Conservation (phyloP, 2,113 vertebrate species). For the Toxotes chatareus region DNA sequence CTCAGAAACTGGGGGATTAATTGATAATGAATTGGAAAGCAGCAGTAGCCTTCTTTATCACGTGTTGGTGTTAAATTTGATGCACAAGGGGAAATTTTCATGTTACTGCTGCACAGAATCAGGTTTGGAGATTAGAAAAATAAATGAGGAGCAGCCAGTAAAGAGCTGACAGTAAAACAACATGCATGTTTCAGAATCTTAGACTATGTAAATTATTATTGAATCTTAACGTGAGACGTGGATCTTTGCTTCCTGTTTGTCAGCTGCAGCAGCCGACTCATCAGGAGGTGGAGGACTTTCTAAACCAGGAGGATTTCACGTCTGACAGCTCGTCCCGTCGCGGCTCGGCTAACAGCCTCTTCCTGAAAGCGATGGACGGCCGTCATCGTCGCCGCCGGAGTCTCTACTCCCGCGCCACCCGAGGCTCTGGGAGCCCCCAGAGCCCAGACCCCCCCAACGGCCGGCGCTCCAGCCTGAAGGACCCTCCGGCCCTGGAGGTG, state of each 20-base stretch:
- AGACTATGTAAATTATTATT: too few relatives aligned
- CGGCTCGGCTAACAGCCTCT: conserved; percentile 70
- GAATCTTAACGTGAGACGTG: neutral
- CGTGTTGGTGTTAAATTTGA: too few relatives aligned
- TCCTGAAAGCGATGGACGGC: conserved; percentile 80
- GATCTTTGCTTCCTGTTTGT: neutral
- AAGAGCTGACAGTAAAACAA: too few relatives aligned
- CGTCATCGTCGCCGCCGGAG: conserved; percentile 74
- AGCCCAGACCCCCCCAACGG: conserved; percentile 46
- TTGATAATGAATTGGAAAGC: too few relatives aligned
- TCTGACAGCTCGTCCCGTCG: conserved; percentile 53
- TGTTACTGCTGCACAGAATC: too few relatives aligned
- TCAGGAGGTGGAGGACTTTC: conserved; percentile 77
- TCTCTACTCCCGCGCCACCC: conserved; percentile 53
- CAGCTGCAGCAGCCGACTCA: conserved; percentile 74
- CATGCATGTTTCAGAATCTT: neutral
- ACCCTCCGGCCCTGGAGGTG: conserved; percentile 6
- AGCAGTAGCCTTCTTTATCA: too few relatives aligned
- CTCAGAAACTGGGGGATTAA: too few relatives aligned
- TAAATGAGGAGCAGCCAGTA: too few relatives aligned
- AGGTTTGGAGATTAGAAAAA: too few relatives aligned
- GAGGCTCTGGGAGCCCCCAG: neutral
- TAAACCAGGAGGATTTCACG: conserved; percentile 69
- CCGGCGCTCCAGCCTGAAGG: conserved; percentile 62
- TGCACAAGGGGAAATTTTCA: too few relatives aligned